These are phyloP conservation scores for Peribatodes rhomboidaria DNA, from an alignment of 2,888 invertebrate species.

Conservation along the genomic window DNA sequence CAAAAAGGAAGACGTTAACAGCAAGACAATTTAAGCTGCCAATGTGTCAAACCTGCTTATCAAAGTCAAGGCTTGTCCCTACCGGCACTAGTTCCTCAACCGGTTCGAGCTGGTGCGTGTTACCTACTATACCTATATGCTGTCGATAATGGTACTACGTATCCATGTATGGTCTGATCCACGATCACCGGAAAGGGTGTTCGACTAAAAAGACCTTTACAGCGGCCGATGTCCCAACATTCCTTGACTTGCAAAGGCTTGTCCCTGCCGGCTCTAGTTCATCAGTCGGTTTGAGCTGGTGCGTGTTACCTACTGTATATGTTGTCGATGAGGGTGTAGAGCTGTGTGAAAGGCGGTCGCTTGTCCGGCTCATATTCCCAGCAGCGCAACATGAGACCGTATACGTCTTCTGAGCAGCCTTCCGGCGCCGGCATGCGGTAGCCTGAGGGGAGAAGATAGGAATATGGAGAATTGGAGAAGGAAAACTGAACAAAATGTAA, in stretches of 20 bases:
- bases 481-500: no score
- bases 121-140: slow-evolving; percentile 85
- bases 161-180: no score
- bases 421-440: slow-evolving; percentile 97
- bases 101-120: slow-evolving; percentile 21
- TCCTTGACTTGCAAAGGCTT: neutral
- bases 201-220: no score
- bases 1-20: no score
- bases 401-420: slow-evolving; percentile 95
- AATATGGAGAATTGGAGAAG: neutral
- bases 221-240: no score
- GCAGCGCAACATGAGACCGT: slow-evolving; percentile 95
- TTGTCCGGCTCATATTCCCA: slow-evolving; percentile 98
- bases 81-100: no score
- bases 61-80: neutral
- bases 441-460: slow-evolving; percentile 82
- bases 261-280: neutral
- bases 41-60: no score
- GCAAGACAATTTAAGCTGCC: no score
- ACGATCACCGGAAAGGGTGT: no score
- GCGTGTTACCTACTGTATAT: slow-evolving; percentile 80
- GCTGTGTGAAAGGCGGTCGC: slow-evolving; percentile 96
- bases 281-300: neutral
- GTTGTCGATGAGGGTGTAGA: slow-evolving; percentile 92
- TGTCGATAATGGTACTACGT: slow-evolving; percentile 92